Base-by-base conservation (phyloP, 2,888 invertebrate genomes). In the Tetragonula carbonaria region DNA sequence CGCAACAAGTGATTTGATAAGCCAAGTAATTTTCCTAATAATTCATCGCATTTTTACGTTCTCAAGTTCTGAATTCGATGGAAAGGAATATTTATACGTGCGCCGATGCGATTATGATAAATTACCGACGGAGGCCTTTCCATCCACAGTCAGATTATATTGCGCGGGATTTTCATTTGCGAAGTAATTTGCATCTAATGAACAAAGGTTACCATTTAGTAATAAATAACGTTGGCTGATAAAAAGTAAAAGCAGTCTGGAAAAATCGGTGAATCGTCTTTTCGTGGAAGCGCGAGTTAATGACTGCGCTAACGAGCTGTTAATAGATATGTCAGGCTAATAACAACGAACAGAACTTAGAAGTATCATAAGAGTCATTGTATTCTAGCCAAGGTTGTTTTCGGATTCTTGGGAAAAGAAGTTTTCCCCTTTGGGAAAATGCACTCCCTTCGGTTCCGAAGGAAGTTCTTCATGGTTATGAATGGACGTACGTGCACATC, bases 251-350 rank as follows among this genome's bases (percentile, higher is more conserved):
- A n/a, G 4, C 38, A 53, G 14, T 38, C 16, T 74, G 23, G 23
- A 59, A 33, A 11, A 62, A 23, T 5, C 21, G 28, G 70, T 55
- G 50, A 74, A 75, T 75, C 33, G 23, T 21, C 1, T 13, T n/a
- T 23, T 72, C 62, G 28, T 62, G 53, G 33, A 80, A 18, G 16
- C 33, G 16, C 51, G 21, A 67, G 67, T 67, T 80, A 83, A 80
- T 23, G 72, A 81, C 50, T 38, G 5, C 28, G 28, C 16, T 75
- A 68, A 80, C 62, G 75, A 73, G 33, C 51, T 33, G 14, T 71
- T 72, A 72, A 67, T 81, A 33, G 67, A n/a, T 38, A 57, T 63
- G 57, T 38, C 57, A 13, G 51, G 5, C 21, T n/a, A 5, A 75
- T 8, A 4, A 18, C 4, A 38, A 23, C 68, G 28, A n/a, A 28